Evolutionary conservation across 2,797 vertebrate species (phyloP), one percentile per base, ranked within the genome.

Genomic region (Dromococcyx pavoninus): DNA sequence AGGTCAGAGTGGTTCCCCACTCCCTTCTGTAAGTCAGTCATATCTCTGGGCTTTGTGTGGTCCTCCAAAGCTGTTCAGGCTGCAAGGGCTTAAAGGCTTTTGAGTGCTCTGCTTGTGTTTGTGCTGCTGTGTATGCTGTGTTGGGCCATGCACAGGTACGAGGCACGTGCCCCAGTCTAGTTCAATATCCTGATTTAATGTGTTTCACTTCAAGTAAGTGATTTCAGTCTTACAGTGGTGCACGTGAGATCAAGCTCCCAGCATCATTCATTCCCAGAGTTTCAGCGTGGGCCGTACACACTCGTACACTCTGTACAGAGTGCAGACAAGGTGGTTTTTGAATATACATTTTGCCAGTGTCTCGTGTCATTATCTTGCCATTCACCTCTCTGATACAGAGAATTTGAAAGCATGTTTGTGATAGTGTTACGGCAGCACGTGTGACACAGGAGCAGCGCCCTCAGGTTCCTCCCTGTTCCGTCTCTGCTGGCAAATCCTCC

Each of bases 51-150:
- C 60, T 87, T 1, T 0, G 6, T 1, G 3, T 32, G 25, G 39
- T 91, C 41, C 35, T 71, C 37, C 9, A 2, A 70, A 64, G 56
- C 83, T 73, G 21, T 17, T 75, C 8, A 4, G 4, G 39, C 79
- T 82, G 73, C 0, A 24, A 65, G 50, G 41, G 33, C 39, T 39
- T 9, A 7, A 60, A 58, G 60, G 60, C 32, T 35, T 33, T 11
- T 13, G n/a, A 28, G 74, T 16, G 56, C 53, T 51, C 32, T 37
- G 35, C 5, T 17, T 78, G 62, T 73, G 64, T 70, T 62, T 2
- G 0, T 28, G 39, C 48, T 33, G n/a, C 66, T 44, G 0, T 2
- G 0, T 16, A 5, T 1, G 10, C 48, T n/a, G 61, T 14, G 32
- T 22, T 67, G 79, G 70, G 24, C 24, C 13, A 4, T 3, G 33